A percentile compares a stretch with the other conserved stretches of the same genome.
Evolutionary conservation across 1,140 invertebrate genomes (phyloP).

Genomic region (Tetramorium simillimum): DNA sequence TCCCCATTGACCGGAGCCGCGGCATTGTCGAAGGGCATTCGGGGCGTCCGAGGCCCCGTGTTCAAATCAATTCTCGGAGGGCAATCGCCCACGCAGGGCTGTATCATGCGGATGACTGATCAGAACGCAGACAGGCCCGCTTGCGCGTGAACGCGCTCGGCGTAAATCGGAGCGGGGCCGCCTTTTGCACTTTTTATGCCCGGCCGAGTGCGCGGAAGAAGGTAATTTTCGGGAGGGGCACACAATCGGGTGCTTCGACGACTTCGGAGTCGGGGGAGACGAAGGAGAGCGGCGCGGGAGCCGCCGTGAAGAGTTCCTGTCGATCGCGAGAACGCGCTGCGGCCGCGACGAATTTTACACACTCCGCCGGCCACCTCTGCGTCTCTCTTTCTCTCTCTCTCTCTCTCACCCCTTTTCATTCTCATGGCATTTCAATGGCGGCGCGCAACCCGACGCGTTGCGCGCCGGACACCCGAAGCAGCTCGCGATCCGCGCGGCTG

Average conservation of each 20-base stretch:
- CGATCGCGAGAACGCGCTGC: slow-evolving; percentile 33
- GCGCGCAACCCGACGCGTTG: not conserved
- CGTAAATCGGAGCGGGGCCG: slow-evolving; percentile 16
- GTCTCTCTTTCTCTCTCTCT: not conserved
- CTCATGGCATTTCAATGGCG: slow-evolving; percentile 31
- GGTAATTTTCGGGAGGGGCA: slow-evolving; percentile 44
- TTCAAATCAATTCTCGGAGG: slow-evolving; percentile 61
- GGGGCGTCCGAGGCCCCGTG: slow-evolving; percentile 26
- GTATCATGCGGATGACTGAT: slow-evolving; percentile 56
- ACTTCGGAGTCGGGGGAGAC: not conserved
- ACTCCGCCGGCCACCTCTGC: not conserved
- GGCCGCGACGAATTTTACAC: slow-evolving; percentile 19
- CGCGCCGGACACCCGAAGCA: slow-evolving; percentile 34
- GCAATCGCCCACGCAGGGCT: slow-evolving; percentile 60
- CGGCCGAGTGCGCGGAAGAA: slow-evolving; percentile 53
- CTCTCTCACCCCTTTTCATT: slow-evolving; percentile 25
- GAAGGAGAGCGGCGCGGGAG: no score
- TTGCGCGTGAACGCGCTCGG: slow-evolving; percentile 18
- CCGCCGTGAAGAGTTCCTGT: not conserved
- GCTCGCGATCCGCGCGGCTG: slow-evolving; percentile 19
- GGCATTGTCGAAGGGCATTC: slow-evolving; percentile 56
- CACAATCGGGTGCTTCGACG: slow-evolving; percentile 16
- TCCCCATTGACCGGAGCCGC: slow-evolving; percentile 43
- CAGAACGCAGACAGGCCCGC: not conserved
- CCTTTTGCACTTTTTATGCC: slow-evolving; percentile 39